These are phyloP conservation scores for Dascillus cervinus DNA, from an alignment of 2,888 invertebrate genomes.

Conservation along the genomic window DNA sequence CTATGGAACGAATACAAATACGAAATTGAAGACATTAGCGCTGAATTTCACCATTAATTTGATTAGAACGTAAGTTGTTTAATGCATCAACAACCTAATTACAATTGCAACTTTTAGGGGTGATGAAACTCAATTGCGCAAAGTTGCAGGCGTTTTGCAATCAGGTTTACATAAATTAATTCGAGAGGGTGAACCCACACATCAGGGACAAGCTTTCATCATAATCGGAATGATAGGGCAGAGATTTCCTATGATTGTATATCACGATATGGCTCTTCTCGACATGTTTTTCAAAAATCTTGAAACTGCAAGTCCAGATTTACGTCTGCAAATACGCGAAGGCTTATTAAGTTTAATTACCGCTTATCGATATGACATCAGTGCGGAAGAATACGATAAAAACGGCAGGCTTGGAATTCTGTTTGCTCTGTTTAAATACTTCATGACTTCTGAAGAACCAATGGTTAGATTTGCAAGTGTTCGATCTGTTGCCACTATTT, in stretches of 20 bases:
- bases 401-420: slow-evolving; percentile 36
- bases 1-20: slow-evolving; percentile 76
- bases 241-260: slow-evolving; percentile 54
- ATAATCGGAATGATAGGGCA: slow-evolving; percentile 63
- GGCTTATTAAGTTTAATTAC: slow-evolving; percentile 35
- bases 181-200: slow-evolving; percentile 53
- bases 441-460: slow-evolving; percentile 68
- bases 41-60: slow-evolving; percentile 76
- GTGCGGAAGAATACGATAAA: slow-evolving; percentile 32
- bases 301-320: slow-evolving; percentile 39
- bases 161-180: slow-evolving; percentile 67
- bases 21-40: slow-evolving; percentile 71
- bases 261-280: slow-evolving; percentile 56
- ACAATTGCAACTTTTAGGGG: slow-evolving; percentile 44
- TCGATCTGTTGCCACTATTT: slow-evolving; percentile 73
- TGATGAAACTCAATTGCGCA: slow-evolving; percentile 51
- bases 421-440: slow-evolving; percentile 58
- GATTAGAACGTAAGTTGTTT: slow-evolving; percentile 62
- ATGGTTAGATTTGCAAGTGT: slow-evolving; percentile 79
- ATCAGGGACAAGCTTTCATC: slow-evolving; percentile 64
- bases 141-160: slow-evolving; percentile 64
- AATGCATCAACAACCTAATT: neutral
- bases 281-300: slow-evolving; percentile 47
- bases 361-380: slow-evolving; percentile 35
- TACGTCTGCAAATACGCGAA: slow-evolving; percentile 37